Evolutionary conservation across 2,888 invertebrate genomes (phyloP), one percentile per base, ranked within the genome.

Genomic region (Pterostichus niger): DNA sequence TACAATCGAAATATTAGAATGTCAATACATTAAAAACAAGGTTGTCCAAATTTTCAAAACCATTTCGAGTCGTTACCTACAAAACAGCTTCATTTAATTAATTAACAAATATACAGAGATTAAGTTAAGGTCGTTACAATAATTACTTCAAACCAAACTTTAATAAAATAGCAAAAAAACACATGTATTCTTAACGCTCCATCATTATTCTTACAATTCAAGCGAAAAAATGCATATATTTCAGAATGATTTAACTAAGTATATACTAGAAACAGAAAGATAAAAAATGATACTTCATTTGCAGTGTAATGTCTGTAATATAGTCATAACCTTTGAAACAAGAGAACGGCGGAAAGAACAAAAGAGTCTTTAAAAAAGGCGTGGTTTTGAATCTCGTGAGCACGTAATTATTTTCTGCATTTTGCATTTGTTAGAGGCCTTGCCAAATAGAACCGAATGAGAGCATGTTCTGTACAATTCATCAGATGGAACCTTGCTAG

Each of bases 401-500:
- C 17, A 31, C 17, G 61, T 61, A 61, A 61, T 61, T 61, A 61
- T 10, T 24, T 31, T 61, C 61, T 61, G 61, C 33, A 61, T 33
- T 61, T 31, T 61, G 61, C 61, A 61, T 31, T n/a, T 13, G n/a
- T 52, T 13, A 52, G 61, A 61, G 61, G 61, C 61, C 61, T 61
- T 61, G 61, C 61, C 61, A 31, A 61, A 61, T 61, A 61, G 61
- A 31, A n/a, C 31, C 9, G 33, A 61, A 61, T 61, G 61, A 61
- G 61, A 61, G 61, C 61, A 61, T 17, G 59, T 59, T 24, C 59
- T 11, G 17, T 24, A 24, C 61, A 31, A 61, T 61, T 61, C 61
- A 61, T 61, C 61, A 61, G 61, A 61, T 61, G 31, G 61, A 61
- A 61, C 61, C 61, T 61, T 61, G 61, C 61, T 24, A 10, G 17